Evolutionary conservation across 2,113 vertebrate species (phyloP).

Genomic region (Chloroceryle aenea): DNA sequence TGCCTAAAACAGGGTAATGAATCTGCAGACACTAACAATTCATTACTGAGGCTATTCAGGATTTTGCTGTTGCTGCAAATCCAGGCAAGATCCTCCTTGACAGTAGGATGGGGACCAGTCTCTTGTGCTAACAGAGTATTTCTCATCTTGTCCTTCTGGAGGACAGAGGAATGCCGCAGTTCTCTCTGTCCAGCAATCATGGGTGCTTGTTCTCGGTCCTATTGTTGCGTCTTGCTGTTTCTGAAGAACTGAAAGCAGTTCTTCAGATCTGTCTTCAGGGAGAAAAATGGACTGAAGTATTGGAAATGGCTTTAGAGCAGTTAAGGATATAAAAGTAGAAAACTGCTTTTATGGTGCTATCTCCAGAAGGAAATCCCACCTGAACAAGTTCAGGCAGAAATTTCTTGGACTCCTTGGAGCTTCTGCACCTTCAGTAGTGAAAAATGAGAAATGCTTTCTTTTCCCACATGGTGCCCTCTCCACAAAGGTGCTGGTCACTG

Average conservation of each 20-base stretch:
- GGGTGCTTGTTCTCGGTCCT: neutral
- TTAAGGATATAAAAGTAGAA: neutral
- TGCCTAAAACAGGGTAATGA: neutral
- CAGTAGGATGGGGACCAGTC: neutral
- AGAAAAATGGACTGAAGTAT: neutral
- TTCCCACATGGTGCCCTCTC: neutral
- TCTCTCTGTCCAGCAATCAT: neutral
- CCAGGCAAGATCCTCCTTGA: neutral
- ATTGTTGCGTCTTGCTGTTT: neutral
- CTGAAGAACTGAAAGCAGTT: neutral
- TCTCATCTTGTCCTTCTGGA: neutral
- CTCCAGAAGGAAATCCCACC: neutral
- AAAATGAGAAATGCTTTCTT: neutral
- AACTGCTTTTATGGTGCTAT: neutral
- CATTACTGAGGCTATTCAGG: neutral
- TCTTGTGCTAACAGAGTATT: neutral
- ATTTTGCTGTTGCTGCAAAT: slow-evolving; percentile 7
- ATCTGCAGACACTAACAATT: neutral
- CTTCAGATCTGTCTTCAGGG: neutral
- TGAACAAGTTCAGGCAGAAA: neutral
- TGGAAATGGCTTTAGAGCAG: neutral
- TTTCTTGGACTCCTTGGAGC: neutral
- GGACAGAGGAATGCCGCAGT: neutral
- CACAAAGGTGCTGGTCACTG: neutral
- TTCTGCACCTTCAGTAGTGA: neutral